These are phyloP conservation scores for Drosophila testacea DNA, from an alignment of 2,888 invertebrate genomes.

Conservation along the genomic window DNA sequence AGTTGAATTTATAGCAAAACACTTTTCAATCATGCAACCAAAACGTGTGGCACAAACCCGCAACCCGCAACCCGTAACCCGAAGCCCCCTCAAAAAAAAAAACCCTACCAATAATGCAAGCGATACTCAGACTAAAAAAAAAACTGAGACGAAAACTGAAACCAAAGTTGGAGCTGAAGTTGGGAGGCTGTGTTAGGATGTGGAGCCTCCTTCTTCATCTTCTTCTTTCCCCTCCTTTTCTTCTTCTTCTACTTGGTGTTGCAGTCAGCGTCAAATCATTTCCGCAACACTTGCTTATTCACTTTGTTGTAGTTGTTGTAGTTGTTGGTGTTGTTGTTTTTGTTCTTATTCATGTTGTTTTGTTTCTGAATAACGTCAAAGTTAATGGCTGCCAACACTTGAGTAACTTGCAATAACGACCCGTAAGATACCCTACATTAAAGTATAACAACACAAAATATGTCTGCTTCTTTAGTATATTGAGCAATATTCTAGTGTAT, in stretches of 20 bases:
- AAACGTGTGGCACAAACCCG: slow-evolving; percentile 46
- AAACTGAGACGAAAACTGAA: slow-evolving; percentile 1
- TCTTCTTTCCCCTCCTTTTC: background rate
- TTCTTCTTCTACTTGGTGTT: slow-evolving; percentile 5
- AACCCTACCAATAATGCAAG: background rate
- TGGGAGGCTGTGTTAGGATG: slow-evolving; percentile 16
- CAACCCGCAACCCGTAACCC: background rate
- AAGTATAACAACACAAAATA: background rate
- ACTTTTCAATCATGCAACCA: slow-evolving; percentile 76
- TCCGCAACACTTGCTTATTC: slow-evolving; percentile 77
- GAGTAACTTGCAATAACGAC: background rate
- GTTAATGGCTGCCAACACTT: slow-evolving; percentile 38
- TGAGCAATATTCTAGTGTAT: too few species aligned
- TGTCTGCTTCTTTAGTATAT: background rate
- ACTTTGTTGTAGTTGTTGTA: slow-evolving; percentile 38
- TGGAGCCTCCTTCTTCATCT: slow-evolving; percentile 31
- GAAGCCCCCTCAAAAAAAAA: too few species aligned
- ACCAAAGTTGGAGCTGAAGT: background rate
- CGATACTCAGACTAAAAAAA: background rate
- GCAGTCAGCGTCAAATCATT: slow-evolving; percentile 70
- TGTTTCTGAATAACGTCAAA: slow-evolving; percentile 50
- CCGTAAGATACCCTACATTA: slow-evolving; percentile 10
- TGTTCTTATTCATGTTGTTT: slow-evolving; percentile 33
- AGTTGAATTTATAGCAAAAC: slow-evolving; percentile 75
- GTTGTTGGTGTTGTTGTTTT: slow-evolving; percentile 33